Evolutionary conservation across 1,140 invertebrate species (phyloP).

Genomic region (Tetraneura akinire): DNA sequence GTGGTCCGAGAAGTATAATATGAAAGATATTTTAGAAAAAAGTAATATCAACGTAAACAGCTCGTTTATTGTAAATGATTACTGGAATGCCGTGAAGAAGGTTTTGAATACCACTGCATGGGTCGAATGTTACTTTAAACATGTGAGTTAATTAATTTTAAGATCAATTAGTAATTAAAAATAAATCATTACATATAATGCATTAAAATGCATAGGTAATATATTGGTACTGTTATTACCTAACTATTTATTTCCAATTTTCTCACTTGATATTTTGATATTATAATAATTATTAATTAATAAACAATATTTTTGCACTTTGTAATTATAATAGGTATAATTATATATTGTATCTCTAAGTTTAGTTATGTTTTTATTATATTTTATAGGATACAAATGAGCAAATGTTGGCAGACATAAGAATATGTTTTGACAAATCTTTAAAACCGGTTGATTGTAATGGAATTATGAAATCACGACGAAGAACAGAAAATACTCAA

Average conservation of each 20-base stretch:
- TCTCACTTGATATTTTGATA: too few relatives aligned
- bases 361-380: too few relatives aligned
- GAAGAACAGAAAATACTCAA: background rate
- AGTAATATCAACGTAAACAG: slow-evolving; percentile 20
- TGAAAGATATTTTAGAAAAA: slow-evolving; percentile 31
- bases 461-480: slow-evolving; percentile 46
- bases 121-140: background rate
- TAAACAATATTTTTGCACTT: too few relatives aligned
- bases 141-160: slow-evolving; percentile 20
- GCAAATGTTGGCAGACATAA: slow-evolving; percentile 53
- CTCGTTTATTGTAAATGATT: slow-evolving; percentile 32
- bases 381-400: slow-evolving; percentile 53
- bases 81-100: slow-evolving; percentile 23
- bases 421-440: slow-evolving; percentile 55
- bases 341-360: too few relatives aligned
- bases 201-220: too few relatives aligned
- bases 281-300: too few relatives aligned
- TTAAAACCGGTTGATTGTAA: slow-evolving; percentile 54
- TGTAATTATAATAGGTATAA: too few relatives aligned
- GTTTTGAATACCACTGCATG: slow-evolving; percentile 15
- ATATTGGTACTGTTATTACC: too few relatives aligned
- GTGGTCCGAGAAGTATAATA: slow-evolving; percentile 58
- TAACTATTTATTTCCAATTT: too few relatives aligned
- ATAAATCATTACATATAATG: too few relatives aligned
- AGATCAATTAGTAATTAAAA: too few relatives aligned